These are phyloP conservation scores for Plebejus melissa DNA, from an alignment of 2,888 invertebrate species.

Conservation along the genomic window DNA sequence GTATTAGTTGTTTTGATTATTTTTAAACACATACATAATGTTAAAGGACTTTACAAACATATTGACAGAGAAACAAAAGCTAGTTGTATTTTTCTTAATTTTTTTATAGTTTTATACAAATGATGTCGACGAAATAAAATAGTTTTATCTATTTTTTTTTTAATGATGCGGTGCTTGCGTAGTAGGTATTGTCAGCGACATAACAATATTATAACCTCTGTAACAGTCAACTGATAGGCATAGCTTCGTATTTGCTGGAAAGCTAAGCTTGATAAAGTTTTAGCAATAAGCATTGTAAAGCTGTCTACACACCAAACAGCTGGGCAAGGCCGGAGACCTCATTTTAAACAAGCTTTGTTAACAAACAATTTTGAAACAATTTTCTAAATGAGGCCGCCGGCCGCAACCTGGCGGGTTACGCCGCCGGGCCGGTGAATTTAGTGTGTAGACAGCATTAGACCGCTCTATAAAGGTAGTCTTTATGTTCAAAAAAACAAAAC, in stretches of 20 bases:
- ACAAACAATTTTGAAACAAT: too few species aligned
- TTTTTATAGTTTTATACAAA: conserved; percentile 18
- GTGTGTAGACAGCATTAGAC: background rate
- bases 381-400: too few species aligned
- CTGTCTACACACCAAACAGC: too few species aligned
- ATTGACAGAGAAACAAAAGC: background rate
- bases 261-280: background rate
- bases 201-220: background rate
- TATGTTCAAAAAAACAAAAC: background rate
- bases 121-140: background rate
- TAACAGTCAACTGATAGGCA: background rate
- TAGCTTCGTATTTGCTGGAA: background rate
- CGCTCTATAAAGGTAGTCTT: background rate
- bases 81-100: background rate
- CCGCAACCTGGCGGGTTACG: too few species aligned
- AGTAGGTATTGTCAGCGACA: background rate
- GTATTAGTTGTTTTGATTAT: background rate
- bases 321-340: too few species aligned
- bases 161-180: background rate
- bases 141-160: background rate
- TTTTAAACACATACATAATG: background rate
- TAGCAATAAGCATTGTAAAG: background rate
- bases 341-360: too few species aligned
- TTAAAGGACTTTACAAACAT: background rate
- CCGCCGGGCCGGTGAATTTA: too few species aligned